Percentiles rank a stretch among this genome's conserved stretches.
phyloP scores from a whole-genome alignment of 1,140 invertebrate genomes.

The Pseudomyrmex pallidus region DNA sequence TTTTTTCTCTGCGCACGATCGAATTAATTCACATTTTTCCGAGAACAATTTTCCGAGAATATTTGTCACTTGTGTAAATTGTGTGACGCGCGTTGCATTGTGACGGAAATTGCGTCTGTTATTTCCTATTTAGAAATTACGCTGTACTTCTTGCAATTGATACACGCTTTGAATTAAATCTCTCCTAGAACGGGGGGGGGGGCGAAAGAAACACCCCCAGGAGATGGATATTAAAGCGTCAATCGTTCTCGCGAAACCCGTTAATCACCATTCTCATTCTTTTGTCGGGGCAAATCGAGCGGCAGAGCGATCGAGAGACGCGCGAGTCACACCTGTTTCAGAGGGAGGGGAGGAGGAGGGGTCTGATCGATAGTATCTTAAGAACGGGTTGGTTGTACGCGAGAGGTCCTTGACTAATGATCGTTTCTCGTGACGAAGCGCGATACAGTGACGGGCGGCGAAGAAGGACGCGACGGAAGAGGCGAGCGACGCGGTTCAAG shows the following conservation, averaged over 20 bases:
- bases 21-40: too few relatives aligned
- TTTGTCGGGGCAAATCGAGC: conserved; percentile 15
- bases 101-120: too few relatives aligned
- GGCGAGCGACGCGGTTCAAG: not conserved
- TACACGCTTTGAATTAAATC: conserved; percentile 4
- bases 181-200: not conserved
- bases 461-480: conserved; percentile 46
- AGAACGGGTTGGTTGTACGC: conserved; percentile 60
- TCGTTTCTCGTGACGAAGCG: conserved; percentile 71
- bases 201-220: not conserved
- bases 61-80: too few relatives aligned
- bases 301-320: conserved; percentile 29
- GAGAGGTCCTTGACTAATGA: conserved; percentile 75
- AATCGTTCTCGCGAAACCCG: conserved; percentile 8
- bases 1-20: too few relatives aligned
- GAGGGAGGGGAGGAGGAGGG: not conserved
- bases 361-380: conserved; percentile 64
- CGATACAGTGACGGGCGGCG: conserved; percentile 64
- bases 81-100: too few relatives aligned
- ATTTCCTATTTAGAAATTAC: too few relatives aligned
- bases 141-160: not conserved
- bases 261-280: conserved; percentile 33
- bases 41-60: too few relatives aligned
- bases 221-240: conserved; percentile 23
- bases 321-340: conserved; percentile 66